phyloP scores from a whole-genome alignment of 2,113 vertebrate genomes.

The Lepisosteus osseus region DNA sequence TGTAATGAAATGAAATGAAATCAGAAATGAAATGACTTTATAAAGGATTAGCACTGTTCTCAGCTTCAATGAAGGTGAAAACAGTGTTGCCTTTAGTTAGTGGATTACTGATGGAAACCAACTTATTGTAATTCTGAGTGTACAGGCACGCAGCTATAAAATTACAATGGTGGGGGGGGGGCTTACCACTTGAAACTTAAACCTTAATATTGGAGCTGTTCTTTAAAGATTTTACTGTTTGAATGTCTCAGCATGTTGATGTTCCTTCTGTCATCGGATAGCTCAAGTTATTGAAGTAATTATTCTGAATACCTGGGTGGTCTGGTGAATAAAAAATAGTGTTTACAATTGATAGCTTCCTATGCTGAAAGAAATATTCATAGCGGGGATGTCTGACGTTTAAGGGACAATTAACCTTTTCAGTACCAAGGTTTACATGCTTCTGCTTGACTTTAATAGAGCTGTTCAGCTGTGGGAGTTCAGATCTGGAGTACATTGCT shows the following conservation, averaged over 20 bases:
- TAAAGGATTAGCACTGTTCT: not conserved
- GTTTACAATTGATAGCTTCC: conserved; percentile 53
- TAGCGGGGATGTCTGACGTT: conserved; percentile 31
- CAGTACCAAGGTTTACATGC: conserved; percentile 12
- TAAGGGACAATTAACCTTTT: conserved; percentile 43
- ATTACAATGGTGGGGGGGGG: conserved; percentile 3
- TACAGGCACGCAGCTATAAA: conserved; percentile 20
- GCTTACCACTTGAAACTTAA: conserved; percentile 30
- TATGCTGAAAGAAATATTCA: conserved; percentile 40
- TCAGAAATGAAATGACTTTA: too few relatives aligned
- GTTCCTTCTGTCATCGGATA: conserved; percentile 18
- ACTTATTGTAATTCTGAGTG: not conserved
- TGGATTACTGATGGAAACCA: not conserved
- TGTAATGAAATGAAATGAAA: too few relatives aligned
- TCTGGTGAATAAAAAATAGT: conserved; percentile 38
- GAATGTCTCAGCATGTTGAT: conserved; percentile 43
- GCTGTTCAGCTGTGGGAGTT: not conserved
- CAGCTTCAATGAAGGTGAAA: not conserved
- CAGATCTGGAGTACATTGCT: conserved; percentile 5
- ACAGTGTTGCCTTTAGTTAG: not conserved
- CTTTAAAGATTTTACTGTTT: conserved; percentile 41
- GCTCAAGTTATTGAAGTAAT: conserved; percentile 56
- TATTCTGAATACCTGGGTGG: conserved; percentile 62
- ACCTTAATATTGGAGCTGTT: conserved; percentile 22
- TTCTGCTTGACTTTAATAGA: not conserved